Percentiles rank a stretch among this genome's conserved stretches.
Conservation (phyloP, 1,140 invertebrate species). For the Acyrthosiphon pisum region DNA sequence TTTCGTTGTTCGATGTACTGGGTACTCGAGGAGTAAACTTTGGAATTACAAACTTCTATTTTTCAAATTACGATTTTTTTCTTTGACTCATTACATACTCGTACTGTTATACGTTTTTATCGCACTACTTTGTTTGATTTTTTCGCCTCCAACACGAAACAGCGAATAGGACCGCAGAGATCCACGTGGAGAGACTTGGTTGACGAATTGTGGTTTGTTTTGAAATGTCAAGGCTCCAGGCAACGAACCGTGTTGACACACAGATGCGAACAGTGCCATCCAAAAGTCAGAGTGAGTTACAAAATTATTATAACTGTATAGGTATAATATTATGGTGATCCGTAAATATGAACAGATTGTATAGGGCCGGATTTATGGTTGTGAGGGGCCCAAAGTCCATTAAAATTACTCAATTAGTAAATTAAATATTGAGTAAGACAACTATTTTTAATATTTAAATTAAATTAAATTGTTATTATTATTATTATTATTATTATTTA, state of each 20-base stretch:
- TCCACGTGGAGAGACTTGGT: slow-evolving; percentile 84
- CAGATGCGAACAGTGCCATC: slow-evolving; percentile 74
- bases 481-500: too few relatives aligned
- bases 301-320: not conserved
- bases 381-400: too few relatives aligned
- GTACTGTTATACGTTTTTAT: not conserved
- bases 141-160: not conserved
- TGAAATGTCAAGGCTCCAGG: slow-evolving; percentile 74
- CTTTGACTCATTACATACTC: not conserved
- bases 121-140: not conserved
- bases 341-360: not conserved
- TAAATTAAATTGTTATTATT: too few relatives aligned
- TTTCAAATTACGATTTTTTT: too few relatives aligned
- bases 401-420: too few relatives aligned
- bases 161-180: slow-evolving; percentile 67
- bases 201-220: slow-evolving; percentile 79
- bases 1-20: too few relatives aligned
- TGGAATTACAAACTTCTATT: too few relatives aligned
- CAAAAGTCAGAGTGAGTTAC: slow-evolving; percentile 61
- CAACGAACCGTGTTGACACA: slow-evolving; percentile 70
- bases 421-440: too few relatives aligned
- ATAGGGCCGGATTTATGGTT: too few relatives aligned
- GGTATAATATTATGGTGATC: not conserved
- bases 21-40: too few relatives aligned
- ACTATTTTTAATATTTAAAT: too few relatives aligned